A percentile compares a stretch with the other conserved stretches of the same genome.
Conservation (phyloP, 2,797 vertebrate species). For the Gastrophryne carolinensis region DNA sequence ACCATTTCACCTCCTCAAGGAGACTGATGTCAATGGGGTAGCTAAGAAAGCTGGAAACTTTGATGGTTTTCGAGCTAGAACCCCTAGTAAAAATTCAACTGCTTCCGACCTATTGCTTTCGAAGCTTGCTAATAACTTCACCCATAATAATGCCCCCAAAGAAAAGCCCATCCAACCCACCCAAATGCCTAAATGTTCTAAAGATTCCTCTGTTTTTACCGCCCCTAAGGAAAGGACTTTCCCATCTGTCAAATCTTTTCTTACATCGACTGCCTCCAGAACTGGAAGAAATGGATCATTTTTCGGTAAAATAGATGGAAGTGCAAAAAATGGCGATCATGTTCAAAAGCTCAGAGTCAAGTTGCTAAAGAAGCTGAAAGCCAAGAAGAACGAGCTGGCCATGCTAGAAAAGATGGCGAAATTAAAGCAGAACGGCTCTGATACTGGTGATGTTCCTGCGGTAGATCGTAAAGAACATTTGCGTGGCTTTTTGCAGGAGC, state of each 20-base stretch:
- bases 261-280: neutral
- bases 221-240: neutral
- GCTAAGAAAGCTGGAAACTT: conserved; percentile 83
- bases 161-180: neutral
- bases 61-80: conserved; percentile 73
- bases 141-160: neutral
- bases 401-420: conserved; percentile 72
- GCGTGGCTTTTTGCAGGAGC: conserved; percentile 66
- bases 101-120: neutral
- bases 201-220: neutral
- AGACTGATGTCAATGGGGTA: conserved; percentile 60
- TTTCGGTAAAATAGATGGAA: conserved; percentile 23
- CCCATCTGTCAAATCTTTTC: neutral
- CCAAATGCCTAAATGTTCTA: too few species aligned
- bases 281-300: neutral
- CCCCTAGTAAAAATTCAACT: conserved; percentile 14
- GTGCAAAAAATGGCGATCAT: conserved; percentile 55
- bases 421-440: conserved; percentile 50
- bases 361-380: conserved; percentile 86
- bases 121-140: neutral
- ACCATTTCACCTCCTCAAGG: conserved; percentile 23
- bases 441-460: conserved; percentile 34
- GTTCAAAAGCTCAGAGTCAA: conserved; percentile 81
- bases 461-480: conserved; percentile 60
- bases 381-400: conserved; percentile 88